Base-by-base conservation (phyloP, 2,113 vertebrate genomes). In the Zosterops lateralis region DNA sequence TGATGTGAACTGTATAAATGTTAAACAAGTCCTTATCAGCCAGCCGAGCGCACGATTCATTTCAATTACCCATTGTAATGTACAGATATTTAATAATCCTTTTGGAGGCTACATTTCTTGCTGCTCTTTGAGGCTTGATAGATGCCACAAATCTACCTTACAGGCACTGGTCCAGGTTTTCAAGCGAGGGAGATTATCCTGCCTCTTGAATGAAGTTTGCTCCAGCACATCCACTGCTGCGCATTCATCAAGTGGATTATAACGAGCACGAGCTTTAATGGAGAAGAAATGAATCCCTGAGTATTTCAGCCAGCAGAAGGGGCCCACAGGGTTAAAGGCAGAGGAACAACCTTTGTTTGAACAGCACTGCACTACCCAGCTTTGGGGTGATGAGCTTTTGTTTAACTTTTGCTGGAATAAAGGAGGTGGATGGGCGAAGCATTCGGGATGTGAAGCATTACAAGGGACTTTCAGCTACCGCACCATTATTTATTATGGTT, bases 61-160 rank as follows among this genome's bases (percentile, higher is more conserved):
- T 94, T 93, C 96, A 96, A 94, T 95, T 95, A 84, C 85, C 56
- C 90, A 84, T 90, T 89, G 82, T 92, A 88, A 95, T 86, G 85
- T 79, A 38, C 60, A 90, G 95, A 95, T 90, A 95, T 95, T 97
- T 95, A 95, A 95, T 96, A 96, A 95, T 93, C 94, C 90, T 85
- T 92, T 90, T 38, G 82, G 68, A 95, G 79, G 79, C 90, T 86
- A 57, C 93, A 85, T 91, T 90, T 93, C 91, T 95, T 92, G 94
- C 85, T 92, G 91, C 85, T 97, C 93, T 96, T 94, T 95, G 92
- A 94, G 95, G 87, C 80, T 45, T 95, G 90, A 88, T 38, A 95
- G 90, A 71, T 90, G 90, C 82, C 90, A 83, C 94, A 96, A 91
- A 96, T 94, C 85, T 71, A 92, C 91, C 87, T 93, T 36, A 67